phyloP scores from a whole-genome alignment of 2,797 vertebrate species.

The Phoxinus dragarum region DNA sequence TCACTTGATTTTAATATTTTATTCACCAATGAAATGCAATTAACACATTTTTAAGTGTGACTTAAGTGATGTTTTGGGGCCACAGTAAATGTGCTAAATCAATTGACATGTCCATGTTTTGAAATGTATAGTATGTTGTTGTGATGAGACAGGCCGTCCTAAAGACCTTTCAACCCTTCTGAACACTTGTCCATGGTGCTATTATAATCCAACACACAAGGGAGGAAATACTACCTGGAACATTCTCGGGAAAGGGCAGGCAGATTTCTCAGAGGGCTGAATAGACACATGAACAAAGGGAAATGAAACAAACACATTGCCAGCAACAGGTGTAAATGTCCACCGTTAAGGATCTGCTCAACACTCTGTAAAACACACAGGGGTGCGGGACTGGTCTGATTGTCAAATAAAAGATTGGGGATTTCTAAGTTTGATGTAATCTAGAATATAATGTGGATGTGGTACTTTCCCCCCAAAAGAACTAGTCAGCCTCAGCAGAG shows the following conservation, averaged over 20 bases:
- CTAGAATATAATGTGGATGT: constrained; percentile 26
- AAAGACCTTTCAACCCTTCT: constrained; percentile 55
- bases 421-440: constrained; percentile 14
- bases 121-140: constrained; percentile 21
- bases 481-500: constrained; percentile 29
- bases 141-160: constrained; percentile 44
- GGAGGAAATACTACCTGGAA: constrained; percentile 69
- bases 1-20: background rate
- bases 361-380: constrained; percentile 41
- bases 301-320: constrained; percentile 58
- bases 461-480: background rate
- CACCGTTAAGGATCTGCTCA: constrained; percentile 36
- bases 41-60: background rate
- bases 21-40: background rate
- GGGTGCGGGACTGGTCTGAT: background rate
- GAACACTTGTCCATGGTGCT: constrained; percentile 60
- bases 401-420: constrained; percentile 1
- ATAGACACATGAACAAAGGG: background rate
- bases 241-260: constrained; percentile 58
- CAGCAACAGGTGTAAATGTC: constrained; percentile 44
- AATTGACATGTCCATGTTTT: constrained; percentile 12
- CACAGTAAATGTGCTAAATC: background rate
- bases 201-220: constrained; percentile 68
- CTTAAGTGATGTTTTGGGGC: background rate
- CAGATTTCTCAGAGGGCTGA: constrained; percentile 46